Evolutionary conservation across 2,113 vertebrate species (phyloP), one percentile per base, ranked within the genome.

Genomic region (Ancistrus triradiatus): DNA sequence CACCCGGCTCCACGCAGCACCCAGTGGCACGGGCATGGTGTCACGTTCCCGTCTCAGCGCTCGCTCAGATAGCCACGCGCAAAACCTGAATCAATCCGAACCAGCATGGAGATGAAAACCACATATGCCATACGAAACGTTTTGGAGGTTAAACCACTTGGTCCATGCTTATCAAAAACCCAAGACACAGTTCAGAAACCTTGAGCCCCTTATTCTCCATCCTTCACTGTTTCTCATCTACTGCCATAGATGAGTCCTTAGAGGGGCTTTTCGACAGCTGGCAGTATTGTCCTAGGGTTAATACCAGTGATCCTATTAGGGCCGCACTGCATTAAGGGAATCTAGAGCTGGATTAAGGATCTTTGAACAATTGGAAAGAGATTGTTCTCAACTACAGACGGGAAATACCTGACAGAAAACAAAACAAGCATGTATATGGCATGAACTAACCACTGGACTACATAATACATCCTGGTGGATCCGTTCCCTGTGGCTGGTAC

Each of bases 241-340:
- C 80, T 57, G 87, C 79, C 80, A 71, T 72, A 78, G 66, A 64
- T 76, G 75, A 68, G 73, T 88, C 88, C 89, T 86, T 86, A 84
- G 84, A 80, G 14, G 79, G 79, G 84, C 85, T 75, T 87, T 84
- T 79, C 81, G 87, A 89, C 87, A 88, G 83, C 81, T 90, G 87
- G 90, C 78, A 81, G 86, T 85, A 90, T 90, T 83, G 87, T 90
- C 88, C 82, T 84, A 82, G 84, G 86, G 91, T 90, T 91, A 93
- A 95, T 92, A 86, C 89, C 83, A 74, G 77, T 72, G 90, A 98
- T 97, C 95, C 91, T 94, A 96, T 98, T 95, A 92, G 88, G 78
- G 78, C 83, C 65, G 77, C 69, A 81, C 88, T 90, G 90, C 89
- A 89, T 91, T 90, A 91, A 89, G 89, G 88, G 80, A 85, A 82